Base-by-base conservation (phyloP, 2,888 invertebrate genomes). In the Drepanosiphum platanoidis region DNA sequence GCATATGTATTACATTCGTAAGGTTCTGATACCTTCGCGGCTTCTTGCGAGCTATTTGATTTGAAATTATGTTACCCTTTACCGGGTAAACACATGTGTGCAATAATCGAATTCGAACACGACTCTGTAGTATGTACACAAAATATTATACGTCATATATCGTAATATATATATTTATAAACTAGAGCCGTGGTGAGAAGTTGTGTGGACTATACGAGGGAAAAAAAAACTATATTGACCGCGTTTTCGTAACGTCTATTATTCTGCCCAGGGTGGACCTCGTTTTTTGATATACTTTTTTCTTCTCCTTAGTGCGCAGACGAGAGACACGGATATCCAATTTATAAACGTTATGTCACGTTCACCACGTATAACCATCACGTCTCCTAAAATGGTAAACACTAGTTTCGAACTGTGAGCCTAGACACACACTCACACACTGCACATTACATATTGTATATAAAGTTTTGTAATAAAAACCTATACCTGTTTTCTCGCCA, bases 291-390 rank as follows among this genome's bases (percentile, higher is more conserved):
- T 39, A 64, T 27, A 9, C 27, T 58, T 61, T 64, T 58, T 58
- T 58, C 30, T 52, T 58, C 27, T 27, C 27, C 30, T 39, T n/a
- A 27, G 27, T 13, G n/a, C 11, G 5, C 8, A 9, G 30, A 3
- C 27, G 39, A 8, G 30, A 5, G 15, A 83, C 34, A 18, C 8
- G 5, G 52, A 84, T 58, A 52, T 75, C 83, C 75, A 75, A 75
- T 84, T 68, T 77, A 77, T 75, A 66, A 68, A 84, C 68, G 75
- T 75, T 64, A 64, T 83, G 42, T 83, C 66, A 75, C 83, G 82
- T 83, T 64, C 72, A 75, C 75, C 68, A 68, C 66, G 66, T 83
- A 34, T 74, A 68, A n/a, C n/a, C n/a, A n/a, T n/a, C n/a, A n/a
- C n/a, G n/a, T n/a, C n/a, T n/a, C n/a, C n/a, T n/a, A 52, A 75